phyloP scores from a whole-genome alignment of 2,888 invertebrate genomes.

The Azorinus chamasolen region DNA sequence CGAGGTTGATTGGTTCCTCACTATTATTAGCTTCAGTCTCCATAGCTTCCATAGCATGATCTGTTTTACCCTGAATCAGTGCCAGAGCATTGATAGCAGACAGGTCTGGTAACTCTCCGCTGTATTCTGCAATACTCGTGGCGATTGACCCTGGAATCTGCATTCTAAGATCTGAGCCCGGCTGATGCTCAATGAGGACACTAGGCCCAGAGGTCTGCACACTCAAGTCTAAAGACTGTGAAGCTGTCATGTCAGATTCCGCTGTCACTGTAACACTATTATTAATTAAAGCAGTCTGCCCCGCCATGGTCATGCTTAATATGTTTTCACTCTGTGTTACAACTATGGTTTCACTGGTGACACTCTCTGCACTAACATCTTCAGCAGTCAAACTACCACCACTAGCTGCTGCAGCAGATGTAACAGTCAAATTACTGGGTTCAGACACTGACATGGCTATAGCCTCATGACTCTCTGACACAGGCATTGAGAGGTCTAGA shows the following conservation, averaged over 20 bases:
- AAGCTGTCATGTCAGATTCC: constrained; percentile 19
- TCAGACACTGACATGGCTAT: constrained; percentile 28
- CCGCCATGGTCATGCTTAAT: constrained; percentile 51
- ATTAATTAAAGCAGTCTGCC: constrained; percentile 42
- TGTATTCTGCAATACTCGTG: constrained; percentile 57
- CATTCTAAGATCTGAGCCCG: constrained; percentile 52
- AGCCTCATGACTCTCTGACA: constrained; percentile 25
- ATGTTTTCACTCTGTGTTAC: constrained; percentile 27
- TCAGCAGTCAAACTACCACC: constrained; percentile 22
- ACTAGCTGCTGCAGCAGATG: constrained; percentile 29
- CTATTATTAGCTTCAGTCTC: constrained; percentile 24
- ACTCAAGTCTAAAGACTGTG: constrained; percentile 57
- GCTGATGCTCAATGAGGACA: constrained; percentile 48
- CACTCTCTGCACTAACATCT: constrained; percentile 2
- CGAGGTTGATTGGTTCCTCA: constrained; percentile 64
- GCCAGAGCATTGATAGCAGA: constrained; percentile 63
- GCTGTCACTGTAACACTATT: constrained; percentile 19
- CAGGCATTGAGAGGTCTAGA: constrained; percentile 56
- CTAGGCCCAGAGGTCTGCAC: constrained; percentile 49
- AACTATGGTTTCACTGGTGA: neutral
- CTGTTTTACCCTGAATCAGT: constrained; percentile 59
- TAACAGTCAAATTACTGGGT: constrained; percentile 29
- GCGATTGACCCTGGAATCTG: constrained; percentile 57
- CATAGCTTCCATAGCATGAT: constrained; percentile 40
- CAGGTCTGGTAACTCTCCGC: constrained; percentile 61